Evolutionary conservation across 2,113 vertebrate genomes (phyloP).

Genomic region (Stercorarius parasiticus): DNA sequence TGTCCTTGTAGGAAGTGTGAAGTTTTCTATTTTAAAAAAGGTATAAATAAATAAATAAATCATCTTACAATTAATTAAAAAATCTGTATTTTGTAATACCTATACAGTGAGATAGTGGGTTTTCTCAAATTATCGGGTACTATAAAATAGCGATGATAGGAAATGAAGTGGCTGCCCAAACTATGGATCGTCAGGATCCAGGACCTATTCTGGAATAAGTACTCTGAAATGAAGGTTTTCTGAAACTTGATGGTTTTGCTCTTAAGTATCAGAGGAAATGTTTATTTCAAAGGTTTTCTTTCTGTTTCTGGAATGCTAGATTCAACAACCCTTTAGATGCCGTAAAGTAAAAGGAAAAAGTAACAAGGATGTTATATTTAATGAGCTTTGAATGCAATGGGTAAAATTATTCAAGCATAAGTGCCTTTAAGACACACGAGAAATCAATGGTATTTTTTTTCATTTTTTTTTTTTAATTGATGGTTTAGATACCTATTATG

Average conservation of each 20-base stretch:
- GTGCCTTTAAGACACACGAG: not conserved
- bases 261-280: not conserved
- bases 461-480: not conserved
- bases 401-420: not conserved
- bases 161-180: not conserved
- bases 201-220: not conserved
- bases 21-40: not conserved
- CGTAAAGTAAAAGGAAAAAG: not conserved
- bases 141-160: not conserved
- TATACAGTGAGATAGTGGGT: not conserved
- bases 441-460: not conserved
- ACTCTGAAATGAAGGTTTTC: not conserved
- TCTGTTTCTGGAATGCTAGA: not conserved
- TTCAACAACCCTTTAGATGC: not conserved
- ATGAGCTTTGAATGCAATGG: not conserved
- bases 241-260: not conserved
- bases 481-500: not conserved
- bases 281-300: not conserved
- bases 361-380: not conserved
- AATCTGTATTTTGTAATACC: not conserved
- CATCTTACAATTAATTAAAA: not conserved
- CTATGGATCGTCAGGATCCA: not conserved
- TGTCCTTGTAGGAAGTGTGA: not conserved
- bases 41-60: not conserved
- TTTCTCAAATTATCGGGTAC: not conserved